Evolutionary conservation across 2,888 invertebrate species (phyloP).

Genomic region (Furcula furcula): DNA sequence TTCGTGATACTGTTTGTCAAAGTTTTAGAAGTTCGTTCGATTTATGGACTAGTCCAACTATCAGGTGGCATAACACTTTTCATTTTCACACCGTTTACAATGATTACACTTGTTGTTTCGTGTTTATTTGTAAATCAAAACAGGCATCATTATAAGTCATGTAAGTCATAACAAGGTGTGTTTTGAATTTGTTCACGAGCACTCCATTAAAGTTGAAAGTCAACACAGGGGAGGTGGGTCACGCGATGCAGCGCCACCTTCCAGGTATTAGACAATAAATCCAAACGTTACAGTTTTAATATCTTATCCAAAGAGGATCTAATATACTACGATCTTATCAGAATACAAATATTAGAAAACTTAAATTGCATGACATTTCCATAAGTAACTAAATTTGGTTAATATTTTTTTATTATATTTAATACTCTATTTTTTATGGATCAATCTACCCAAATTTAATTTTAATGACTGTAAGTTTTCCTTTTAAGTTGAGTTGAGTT

Average conservation of each 20-base stretch:
- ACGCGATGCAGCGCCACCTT: slow-evolving; percentile 53
- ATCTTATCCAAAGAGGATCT: no score
- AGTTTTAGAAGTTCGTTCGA: slow-evolving; percentile 1
- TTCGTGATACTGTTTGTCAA: not conserved
- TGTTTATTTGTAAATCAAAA: slow-evolving; percentile 25
- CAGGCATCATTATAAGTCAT: slow-evolving; percentile 40
- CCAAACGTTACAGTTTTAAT: no score
- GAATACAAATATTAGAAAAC: no score
- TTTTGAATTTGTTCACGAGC: slow-evolving; percentile 55
- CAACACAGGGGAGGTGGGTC: slow-evolving; percentile 59
- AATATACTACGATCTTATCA: no score
- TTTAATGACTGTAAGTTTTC: no score
- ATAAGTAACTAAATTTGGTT: no score
- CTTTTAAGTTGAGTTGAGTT: no score
- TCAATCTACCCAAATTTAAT: no score
- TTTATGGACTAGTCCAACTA: no score
- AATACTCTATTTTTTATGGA: no score
- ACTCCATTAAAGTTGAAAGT: slow-evolving; percentile 77
- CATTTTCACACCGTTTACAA: slow-evolving; percentile 8
- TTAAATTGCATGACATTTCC: no score
- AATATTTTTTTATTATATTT: no score
- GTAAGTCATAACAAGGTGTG: slow-evolving; percentile 51
- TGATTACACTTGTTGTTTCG: slow-evolving; percentile 18
- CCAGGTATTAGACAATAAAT: slow-evolving; percentile 48
- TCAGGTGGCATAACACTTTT: not conserved